Percentiles rank a stretch among this genome's conserved stretches.
phyloP scores from a whole-genome alignment of 53 echinoderm and acorn worm genomes.

The Antedon mediterranea region DNA sequence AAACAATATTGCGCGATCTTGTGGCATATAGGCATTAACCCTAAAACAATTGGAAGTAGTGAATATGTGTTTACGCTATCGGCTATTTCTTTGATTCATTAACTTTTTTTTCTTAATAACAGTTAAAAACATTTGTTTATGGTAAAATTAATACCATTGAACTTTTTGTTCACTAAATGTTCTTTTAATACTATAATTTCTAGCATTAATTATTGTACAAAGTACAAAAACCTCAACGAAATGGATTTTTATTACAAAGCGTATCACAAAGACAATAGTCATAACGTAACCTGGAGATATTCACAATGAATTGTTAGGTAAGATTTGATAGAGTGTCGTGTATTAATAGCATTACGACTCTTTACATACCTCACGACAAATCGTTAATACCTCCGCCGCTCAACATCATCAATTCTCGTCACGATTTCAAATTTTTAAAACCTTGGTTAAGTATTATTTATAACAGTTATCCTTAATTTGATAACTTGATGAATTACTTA shows the following conservation, averaged over 20 bases:
- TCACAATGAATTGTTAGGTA: neutral
- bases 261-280: neutral
- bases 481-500: neutral
- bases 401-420: neutral
- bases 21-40: no score
- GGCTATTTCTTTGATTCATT: no score
- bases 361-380: no score
- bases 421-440: neutral
- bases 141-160: neutral
- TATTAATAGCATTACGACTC: no score
- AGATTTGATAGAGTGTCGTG: neutral
- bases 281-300: neutral
- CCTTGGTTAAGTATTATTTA: neutral
- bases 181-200: neutral
- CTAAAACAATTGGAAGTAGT: no score
- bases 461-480: neutral
- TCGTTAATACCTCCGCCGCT: neutral
- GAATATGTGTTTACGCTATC: no score
- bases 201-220: neutral
- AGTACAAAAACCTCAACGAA: neutral
- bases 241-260: neutral
- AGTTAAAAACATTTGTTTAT: no score
- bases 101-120: no score
- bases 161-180: neutral
- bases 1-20: no score